phyloP scores from a whole-genome alignment of 2,797 vertebrate genomes.

The Simalia tracyae region DNA sequence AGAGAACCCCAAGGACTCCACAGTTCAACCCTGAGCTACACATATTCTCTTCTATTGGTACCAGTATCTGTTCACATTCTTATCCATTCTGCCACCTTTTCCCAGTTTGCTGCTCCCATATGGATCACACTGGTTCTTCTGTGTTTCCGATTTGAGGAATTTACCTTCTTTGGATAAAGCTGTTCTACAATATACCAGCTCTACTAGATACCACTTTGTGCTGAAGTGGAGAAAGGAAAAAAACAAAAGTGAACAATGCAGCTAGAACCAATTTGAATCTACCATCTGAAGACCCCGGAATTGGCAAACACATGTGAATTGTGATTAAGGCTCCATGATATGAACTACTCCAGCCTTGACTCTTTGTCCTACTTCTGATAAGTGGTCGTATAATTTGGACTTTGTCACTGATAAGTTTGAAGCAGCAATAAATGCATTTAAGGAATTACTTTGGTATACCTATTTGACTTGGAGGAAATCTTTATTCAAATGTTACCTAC shows the following conservation, averaged over 20 bases:
- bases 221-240: background rate
- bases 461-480: background rate
- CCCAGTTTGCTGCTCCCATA: background rate
- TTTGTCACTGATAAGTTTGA: constrained; percentile 1
- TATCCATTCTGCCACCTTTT: background rate
- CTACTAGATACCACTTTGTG: background rate
- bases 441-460: background rate
- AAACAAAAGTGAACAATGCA: background rate
- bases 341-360: background rate
- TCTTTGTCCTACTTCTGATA: background rate
- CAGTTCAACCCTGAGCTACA: too few relatives aligned
- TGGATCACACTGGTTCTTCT: background rate
- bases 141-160: background rate
- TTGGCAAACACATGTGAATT: background rate
- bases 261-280: background rate
- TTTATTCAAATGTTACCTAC: background rate
- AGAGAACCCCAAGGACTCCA: too few relatives aligned
- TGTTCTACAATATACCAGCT: background rate
- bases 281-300: background rate
- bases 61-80: background rate
- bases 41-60: too few relatives aligned
- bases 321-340: background rate
- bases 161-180: background rate
- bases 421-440: background rate
- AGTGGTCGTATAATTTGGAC: background rate